Conservation (phyloP, 2,113 vertebrate species). For the Hemicordylus capensis region DNA sequence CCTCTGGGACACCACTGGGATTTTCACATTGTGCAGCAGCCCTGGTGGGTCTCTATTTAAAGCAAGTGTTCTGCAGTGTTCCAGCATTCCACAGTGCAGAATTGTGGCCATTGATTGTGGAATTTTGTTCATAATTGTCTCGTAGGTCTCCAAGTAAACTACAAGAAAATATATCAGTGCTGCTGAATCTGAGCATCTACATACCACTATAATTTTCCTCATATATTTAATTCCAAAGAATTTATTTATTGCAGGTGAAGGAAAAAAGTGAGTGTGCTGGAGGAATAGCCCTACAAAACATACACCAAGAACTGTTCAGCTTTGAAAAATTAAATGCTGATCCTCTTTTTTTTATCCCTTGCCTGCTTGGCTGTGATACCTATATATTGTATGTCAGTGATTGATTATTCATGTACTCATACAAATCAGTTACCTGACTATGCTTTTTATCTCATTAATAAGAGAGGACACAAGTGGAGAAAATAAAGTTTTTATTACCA, state of each 20-base stretch:
- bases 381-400: conserved; percentile 38
- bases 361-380: conserved; percentile 2
- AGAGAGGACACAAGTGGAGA: conserved; percentile 56
- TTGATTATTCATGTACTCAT: conserved; percentile 56
- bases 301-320: not conserved
- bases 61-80: too few species aligned
- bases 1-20: too few species aligned
- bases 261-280: not conserved
- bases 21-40: too few species aligned
- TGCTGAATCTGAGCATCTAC: not conserved
- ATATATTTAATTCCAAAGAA: not conserved
- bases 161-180: not conserved
- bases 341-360: not conserved
- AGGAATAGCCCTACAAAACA: not conserved
- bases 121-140: not conserved
- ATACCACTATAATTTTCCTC: too few species aligned
- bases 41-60: too few species aligned
- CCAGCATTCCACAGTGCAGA: too few species aligned
- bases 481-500: conserved; percentile 70
- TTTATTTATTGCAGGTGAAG: not conserved
- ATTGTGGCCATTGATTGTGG: not conserved
- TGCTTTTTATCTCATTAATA: conserved; percentile 66
- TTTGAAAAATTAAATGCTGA: conserved; percentile 3
- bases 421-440: conserved; percentile 50
- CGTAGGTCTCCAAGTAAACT: not conserved